phyloP scores from a whole-genome alignment of 2,113 vertebrate genomes.

The Aspiorhynchus laticeps region DNA sequence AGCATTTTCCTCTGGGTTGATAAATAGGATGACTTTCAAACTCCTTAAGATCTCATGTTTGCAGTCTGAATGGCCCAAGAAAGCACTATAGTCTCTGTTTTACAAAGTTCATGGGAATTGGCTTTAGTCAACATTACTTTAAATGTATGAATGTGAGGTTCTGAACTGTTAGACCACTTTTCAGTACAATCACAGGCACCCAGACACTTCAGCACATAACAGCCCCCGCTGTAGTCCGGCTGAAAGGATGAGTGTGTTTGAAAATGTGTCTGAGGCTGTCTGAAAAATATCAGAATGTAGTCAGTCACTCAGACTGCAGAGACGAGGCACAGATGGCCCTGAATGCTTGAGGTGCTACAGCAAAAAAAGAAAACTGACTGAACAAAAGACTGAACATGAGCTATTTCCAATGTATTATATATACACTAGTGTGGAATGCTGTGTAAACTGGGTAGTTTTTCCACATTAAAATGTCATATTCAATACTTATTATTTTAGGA shows the following conservation, averaged over 20 bases:
- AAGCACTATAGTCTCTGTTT: constrained; percentile 9
- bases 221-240: constrained; percentile 21
- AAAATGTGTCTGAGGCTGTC: constrained; percentile 34
- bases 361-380: constrained; percentile 24
- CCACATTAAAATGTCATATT: constrained; percentile 27
- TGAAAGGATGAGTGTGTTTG: constrained; percentile 35
- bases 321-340: constrained; percentile 26
- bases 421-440: constrained; percentile 18
- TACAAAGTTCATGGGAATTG: constrained; percentile 14
- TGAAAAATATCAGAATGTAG: constrained; percentile 42
- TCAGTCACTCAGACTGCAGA: constrained; percentile 38
- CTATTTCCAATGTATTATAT: background rate
- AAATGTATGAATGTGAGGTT: constrained; percentile 25
- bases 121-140: background rate
- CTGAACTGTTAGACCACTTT: constrained; percentile 9
- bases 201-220: constrained; percentile 19
- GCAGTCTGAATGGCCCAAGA: background rate
- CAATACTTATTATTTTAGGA: background rate
- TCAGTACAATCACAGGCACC: background rate
- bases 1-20: background rate
- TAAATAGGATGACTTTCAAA: background rate
- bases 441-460: constrained; percentile 20
- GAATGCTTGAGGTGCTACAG: constrained; percentile 29
- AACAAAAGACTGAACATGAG: constrained; percentile 27
- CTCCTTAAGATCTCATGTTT: background rate